Evolutionary conservation across 2,113 vertebrate species (phyloP).

Genomic region (Anarrhichthys ocellatus): DNA sequence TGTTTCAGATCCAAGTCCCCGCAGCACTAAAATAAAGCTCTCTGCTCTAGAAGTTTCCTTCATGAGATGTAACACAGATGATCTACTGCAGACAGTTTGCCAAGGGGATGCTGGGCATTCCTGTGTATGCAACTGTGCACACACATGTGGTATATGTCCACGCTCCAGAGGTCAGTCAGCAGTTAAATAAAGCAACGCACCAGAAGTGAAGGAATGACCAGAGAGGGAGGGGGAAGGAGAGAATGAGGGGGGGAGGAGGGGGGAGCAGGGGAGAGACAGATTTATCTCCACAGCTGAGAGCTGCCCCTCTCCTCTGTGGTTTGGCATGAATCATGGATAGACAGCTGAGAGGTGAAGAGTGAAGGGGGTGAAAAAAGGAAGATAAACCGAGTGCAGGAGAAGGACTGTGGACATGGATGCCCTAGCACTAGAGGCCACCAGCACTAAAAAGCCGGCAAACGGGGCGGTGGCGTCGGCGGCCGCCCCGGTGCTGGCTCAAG

Average conservation of each 20-base stretch:
- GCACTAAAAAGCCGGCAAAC: slow-evolving; percentile 68
- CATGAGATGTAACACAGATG: slow-evolving; percentile 6
- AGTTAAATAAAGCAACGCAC: slow-evolving; percentile 76
- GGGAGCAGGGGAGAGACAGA: slow-evolving; percentile 53
- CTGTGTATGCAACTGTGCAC: slow-evolving; percentile 51
- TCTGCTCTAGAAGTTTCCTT: slow-evolving; percentile 35
- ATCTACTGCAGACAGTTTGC: slow-evolving; percentile 32
- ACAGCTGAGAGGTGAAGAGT: slow-evolving; percentile 37
- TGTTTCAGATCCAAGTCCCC: slow-evolving; percentile 43
- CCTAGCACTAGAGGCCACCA: slow-evolving; percentile 83
- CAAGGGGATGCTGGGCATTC: slow-evolving; percentile 48
- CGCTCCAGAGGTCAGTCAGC: slow-evolving; percentile 31
- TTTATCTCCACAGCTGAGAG: slow-evolving; percentile 83
- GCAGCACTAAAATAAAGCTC: slow-evolving; percentile 13
- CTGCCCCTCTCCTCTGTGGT: slow-evolving; percentile 50
- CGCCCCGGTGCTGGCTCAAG: background rate
- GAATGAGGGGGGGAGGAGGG: slow-evolving; percentile 52
- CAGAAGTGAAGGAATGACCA: slow-evolving; percentile 67
- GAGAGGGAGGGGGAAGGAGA: slow-evolving; percentile 41
- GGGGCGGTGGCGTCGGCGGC: background rate
- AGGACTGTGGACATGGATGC: slow-evolving; percentile 82
- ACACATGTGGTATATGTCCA: slow-evolving; percentile 53
- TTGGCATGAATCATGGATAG: slow-evolving; percentile 41
- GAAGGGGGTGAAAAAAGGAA: slow-evolving; percentile 21
- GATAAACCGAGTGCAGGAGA: slow-evolving; percentile 50